Evolutionary conservation across 64 coral and sea anemone species (phyloP).

Genomic region (Actinia tenebrosa): DNA sequence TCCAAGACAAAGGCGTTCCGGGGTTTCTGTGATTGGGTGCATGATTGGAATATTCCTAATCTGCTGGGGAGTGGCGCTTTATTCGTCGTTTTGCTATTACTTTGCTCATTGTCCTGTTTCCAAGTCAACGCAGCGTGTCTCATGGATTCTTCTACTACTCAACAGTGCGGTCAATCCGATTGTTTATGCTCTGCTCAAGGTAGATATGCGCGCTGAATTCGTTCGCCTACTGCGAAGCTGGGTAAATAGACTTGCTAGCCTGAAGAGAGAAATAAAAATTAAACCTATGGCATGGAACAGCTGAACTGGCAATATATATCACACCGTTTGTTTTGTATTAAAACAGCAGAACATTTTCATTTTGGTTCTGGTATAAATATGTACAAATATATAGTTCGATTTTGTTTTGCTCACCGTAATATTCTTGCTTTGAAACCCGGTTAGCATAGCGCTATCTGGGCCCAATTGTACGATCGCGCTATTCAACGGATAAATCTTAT

Average conservation of each 20-base stretch:
- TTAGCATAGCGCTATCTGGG: no score
- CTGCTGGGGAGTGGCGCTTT: slow-evolving; percentile 26
- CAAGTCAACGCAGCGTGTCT: background rate
- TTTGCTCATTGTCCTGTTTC: background rate
- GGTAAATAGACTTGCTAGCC: background rate
- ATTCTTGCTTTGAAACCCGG: no score
- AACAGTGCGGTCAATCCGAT: slow-evolving; percentile 36
- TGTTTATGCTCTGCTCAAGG: slow-evolving; percentile 36
- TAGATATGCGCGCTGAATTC: slow-evolving; percentile 31
- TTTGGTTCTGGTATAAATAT: no score
- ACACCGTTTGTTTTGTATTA: background rate
- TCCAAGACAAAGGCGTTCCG: slow-evolving; percentile 5
- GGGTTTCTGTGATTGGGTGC: slow-evolving; percentile 20
- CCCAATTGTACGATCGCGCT: no score
- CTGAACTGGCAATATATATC: background rate
- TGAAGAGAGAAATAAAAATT: background rate
- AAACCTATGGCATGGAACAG: background rate
- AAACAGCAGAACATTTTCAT: background rate
- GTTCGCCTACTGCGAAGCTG: background rate
- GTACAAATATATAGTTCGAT: no score
- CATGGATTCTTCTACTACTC: slow-evolving; percentile 8
- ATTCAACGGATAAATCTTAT: no score
- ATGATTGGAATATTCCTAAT: slow-evolving; percentile 35
- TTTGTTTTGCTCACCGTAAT: no score
- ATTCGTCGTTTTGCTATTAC: slow-evolving; percentile 5